These are phyloP conservation scores for Ecdyonurus torrentis DNA, from an alignment of 2,888 invertebrate genomes.

Conservation along the genomic window DNA sequence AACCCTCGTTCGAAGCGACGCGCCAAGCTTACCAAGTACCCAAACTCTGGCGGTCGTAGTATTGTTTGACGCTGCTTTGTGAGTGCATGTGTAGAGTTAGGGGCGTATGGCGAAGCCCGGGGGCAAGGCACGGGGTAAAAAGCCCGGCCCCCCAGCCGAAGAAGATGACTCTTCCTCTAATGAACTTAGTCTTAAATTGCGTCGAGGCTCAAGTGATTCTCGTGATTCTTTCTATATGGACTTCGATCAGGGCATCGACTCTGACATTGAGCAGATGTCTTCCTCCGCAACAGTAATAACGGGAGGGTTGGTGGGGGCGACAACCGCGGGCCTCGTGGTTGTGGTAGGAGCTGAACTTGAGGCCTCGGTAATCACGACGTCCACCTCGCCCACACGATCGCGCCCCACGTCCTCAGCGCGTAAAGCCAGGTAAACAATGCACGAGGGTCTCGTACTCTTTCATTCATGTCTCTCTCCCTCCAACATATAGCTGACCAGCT, in stretches of 20 bases:
- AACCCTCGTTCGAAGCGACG: neutral
- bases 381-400: neutral
- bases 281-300: slow-evolving; percentile 39
- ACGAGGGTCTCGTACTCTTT: no score
- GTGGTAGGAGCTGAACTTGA: slow-evolving; percentile 25
- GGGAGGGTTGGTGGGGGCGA: slow-evolving; percentile 26
- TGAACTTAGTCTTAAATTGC: slow-evolving; percentile 67
- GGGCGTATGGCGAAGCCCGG: neutral
- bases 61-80: neutral
- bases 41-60: no score
- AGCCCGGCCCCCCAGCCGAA: neutral
- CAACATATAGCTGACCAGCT: no score
- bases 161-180: slow-evolving; percentile 61
- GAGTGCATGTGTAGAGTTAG: neutral
- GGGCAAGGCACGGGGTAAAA: neutral
- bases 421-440: neutral
- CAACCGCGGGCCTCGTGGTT: slow-evolving; percentile 30
- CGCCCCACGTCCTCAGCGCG: neutral
- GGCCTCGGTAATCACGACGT: neutral
- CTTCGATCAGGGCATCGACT: slow-evolving; percentile 75
- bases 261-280: slow-evolving; percentile 70
- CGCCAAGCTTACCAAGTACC: neutral
- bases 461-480: no score
- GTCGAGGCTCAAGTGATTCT: slow-evolving; percentile 72
- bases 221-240: slow-evolving; percentile 82